Base-by-base conservation (phyloP, 1,140 invertebrate species). In the Phymorhynchus buccinoides region DNA sequence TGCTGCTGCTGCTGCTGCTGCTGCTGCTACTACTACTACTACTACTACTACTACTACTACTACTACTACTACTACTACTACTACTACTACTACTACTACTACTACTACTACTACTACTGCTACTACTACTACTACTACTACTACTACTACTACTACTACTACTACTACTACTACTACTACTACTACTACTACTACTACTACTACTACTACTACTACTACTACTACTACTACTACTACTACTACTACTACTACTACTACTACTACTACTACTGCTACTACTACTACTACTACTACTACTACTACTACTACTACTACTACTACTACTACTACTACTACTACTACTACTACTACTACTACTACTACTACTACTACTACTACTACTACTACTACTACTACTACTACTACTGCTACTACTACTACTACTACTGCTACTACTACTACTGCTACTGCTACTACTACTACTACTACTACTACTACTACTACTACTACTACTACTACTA, bases 111-210 rank as follows among this genome's bases (percentile, higher is more conserved):
- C 75, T 27, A 37, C 75, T 37, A 37, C 75, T 37, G 35, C 22
- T 22, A 16, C 75, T 37, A 77, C 22, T 77, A 16, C 22, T 77
- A 27, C 22, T 27, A 27, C 56, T 66, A 66, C 56, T 66, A 66
- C 56, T 18, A 66, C 56, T 66, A 18, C 56, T 66, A 18, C 16
- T 66, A 18, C 56, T 66, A 18, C 56, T 66, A 18, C 56, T 66
- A 18, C 56, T 16, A 18, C 56, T n/a, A 18, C 56, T 66, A 18
- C 56, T 37, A 37, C 35, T 37, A 18, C 75, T 66, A 66, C 56
- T 66, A 66, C 56, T 66, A 66, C 56, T 66, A 66, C 56, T 66
- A 66, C 56, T 66, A 66, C 56, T 66, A 66, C 56, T 66, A 66
- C 56, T 66, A 66, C 56, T 66, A 66, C 56, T 66, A 66, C 56